phyloP scores from a whole-genome alignment of 2,888 invertebrate species.

The Leucozona laternaria region DNA sequence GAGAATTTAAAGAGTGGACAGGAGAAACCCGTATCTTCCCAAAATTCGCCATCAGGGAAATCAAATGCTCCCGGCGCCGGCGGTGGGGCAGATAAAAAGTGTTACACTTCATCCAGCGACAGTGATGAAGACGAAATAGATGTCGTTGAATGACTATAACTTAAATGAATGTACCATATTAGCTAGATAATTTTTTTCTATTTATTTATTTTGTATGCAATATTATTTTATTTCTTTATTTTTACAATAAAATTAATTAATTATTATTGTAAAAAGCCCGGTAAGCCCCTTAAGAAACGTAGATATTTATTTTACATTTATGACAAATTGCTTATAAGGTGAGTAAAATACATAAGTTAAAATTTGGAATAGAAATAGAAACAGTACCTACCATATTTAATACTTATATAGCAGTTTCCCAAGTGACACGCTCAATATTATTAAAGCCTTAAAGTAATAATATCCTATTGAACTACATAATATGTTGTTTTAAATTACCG shows the following conservation, averaged over 20 bases:
- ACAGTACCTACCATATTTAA: too few relatives aligned
- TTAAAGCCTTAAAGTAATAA: too few relatives aligned
- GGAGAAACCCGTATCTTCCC: slow-evolving; percentile 79
- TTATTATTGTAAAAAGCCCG: neutral
- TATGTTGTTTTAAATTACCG: too few relatives aligned
- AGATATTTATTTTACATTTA: neutral
- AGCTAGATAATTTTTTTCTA: slow-evolving; percentile 56
- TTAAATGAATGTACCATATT: slow-evolving; percentile 53
- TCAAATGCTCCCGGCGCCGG: slow-evolving; percentile 3
- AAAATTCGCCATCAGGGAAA: slow-evolving; percentile 17
- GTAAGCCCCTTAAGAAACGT: neutral
- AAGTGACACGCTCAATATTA: too few relatives aligned
- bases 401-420: too few relatives aligned
- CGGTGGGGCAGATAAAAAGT: slow-evolving; percentile 27
- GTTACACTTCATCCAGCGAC: slow-evolving; percentile 78
- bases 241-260: slow-evolving; percentile 20
- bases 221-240: neutral
- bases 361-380: too few relatives aligned
- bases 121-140: slow-evolving; percentile 81
- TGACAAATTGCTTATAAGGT: too few relatives aligned
- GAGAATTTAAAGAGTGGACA: slow-evolving; percentile 85
- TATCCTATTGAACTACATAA: too few relatives aligned
- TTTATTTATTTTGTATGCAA: slow-evolving; percentile 47
- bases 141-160: slow-evolving; percentile 79
- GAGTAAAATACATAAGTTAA: too few relatives aligned